Percentiles rank a stretch among this genome's conserved stretches.
phyloP scores from a whole-genome alignment of 2,797 vertebrate species.

The Chelmon rostratus region DNA sequence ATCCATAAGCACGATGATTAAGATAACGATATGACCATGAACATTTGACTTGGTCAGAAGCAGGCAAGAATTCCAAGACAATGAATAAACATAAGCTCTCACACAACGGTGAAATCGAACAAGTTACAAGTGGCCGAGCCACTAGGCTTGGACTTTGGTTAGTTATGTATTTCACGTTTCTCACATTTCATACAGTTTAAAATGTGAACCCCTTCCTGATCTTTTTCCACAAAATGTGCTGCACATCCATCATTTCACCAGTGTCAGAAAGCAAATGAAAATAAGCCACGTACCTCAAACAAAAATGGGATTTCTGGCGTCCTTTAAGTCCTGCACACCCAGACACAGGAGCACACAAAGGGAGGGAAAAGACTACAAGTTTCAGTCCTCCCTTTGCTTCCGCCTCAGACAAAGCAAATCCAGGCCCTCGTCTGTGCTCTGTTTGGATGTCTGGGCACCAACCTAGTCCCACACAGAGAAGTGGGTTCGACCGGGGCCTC shows the following conservation, averaged over 20 bases:
- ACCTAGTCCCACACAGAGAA: neutral
- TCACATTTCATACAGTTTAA: neutral
- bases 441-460: neutral
- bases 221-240: neutral
- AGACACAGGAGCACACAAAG: conserved; percentile 5
- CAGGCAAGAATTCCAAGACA: neutral
- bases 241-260: neutral
- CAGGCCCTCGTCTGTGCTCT: neutral
- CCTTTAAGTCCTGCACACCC: conserved; percentile 34
- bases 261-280: conserved; percentile 18
- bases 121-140: neutral
- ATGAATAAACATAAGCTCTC: neutral
- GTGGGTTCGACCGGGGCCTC: conserved; percentile 17
- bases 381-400: conserved; percentile 11
- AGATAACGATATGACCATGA: conserved; percentile 39
- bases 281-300: conserved; percentile 68
- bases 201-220: neutral
- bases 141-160: neutral
- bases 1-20: conserved; percentile 32
- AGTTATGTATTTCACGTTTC: neutral
- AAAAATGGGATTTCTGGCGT: conserved; percentile 38
- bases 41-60: conserved; percentile 31
- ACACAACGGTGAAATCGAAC: neutral
- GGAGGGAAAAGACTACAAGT: conserved; percentile 19
- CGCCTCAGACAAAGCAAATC: conserved; percentile 37